Conservation (phyloP, 2,888 invertebrate species). For the Matsumyia berberina region DNA sequence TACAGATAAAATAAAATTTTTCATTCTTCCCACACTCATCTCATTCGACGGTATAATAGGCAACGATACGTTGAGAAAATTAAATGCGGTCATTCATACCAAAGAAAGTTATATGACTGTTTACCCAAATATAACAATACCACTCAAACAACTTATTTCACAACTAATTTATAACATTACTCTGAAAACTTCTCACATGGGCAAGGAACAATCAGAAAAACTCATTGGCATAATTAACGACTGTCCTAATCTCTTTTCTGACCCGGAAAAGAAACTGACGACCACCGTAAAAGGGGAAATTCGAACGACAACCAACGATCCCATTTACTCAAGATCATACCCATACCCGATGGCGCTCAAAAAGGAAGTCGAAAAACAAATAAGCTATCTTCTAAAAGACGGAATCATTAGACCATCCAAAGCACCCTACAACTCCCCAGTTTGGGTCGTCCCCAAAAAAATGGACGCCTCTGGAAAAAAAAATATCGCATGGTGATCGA, state of each 20-base stretch:
- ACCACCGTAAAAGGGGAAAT: not conserved
- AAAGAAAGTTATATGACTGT: too few relatives aligned
- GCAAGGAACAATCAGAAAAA: not conserved
- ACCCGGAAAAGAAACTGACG: not conserved
- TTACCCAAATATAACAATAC: not conserved
- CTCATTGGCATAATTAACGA: too few relatives aligned
- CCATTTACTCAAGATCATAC: not conserved
- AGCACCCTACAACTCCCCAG: not conserved
- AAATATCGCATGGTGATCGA: not conserved
- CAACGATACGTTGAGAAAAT: not conserved
- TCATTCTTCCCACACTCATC: not conserved
- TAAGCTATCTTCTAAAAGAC: not conserved
- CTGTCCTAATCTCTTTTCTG: not conserved
- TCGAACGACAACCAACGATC: not conserved
- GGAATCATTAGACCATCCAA: not conserved
- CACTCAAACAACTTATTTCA: not conserved
- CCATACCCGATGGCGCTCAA: not conserved
- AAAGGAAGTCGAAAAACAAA: not conserved
- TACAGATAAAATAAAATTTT: not conserved
- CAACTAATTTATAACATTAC: too few relatives aligned
- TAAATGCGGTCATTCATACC: not conserved
- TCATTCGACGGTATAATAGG: not conserved
- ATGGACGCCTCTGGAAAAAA: not conserved
- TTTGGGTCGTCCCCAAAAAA: not conserved
- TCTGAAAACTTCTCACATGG: not conserved